Percentiles rank a stretch among this genome's conserved stretches.
phyloP scores from a whole-genome alignment of 1,140 invertebrate genomes.

The Arion vulgaris region DNA sequence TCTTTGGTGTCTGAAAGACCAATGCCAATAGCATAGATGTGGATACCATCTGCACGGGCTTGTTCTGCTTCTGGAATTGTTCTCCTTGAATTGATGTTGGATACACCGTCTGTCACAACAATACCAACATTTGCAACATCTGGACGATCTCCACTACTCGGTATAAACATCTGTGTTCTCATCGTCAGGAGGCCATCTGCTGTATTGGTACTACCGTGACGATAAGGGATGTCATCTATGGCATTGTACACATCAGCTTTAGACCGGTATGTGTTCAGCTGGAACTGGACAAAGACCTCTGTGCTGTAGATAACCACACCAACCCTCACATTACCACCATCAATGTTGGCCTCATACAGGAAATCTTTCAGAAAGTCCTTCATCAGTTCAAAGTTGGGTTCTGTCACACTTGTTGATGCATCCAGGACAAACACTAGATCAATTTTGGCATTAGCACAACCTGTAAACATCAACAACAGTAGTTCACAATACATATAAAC shows the following conservation, averaged over 20 bases:
- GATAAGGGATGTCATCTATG: slow-evolving; percentile 17
- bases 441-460: slow-evolving; percentile 15
- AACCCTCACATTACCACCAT: slow-evolving; percentile 21
- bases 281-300: slow-evolving; percentile 23
- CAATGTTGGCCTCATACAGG: slow-evolving; percentile 21
- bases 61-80: slow-evolving; percentile 28
- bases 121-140: slow-evolving; percentile 15
- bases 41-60: slow-evolving; percentile 16
- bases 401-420: slow-evolving; percentile 25
- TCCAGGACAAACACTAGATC: slow-evolving; percentile 27
- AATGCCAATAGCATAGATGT: slow-evolving; percentile 29
- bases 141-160: slow-evolving; percentile 10
- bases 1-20: slow-evolving; percentile 22
- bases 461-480: not conserved
- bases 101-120: slow-evolving; percentile 28
- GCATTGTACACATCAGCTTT: slow-evolving; percentile 28
- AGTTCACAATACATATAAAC: not conserved
- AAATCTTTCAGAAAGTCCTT: slow-evolving; percentile 30
- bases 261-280: not conserved
- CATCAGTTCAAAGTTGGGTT: slow-evolving; percentile 29
- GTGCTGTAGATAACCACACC: slow-evolving; percentile 24
- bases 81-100: slow-evolving; percentile 22
- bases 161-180: slow-evolving; percentile 16
- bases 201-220: slow-evolving; percentile 24
- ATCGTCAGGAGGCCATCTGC: slow-evolving; percentile 7